Evolutionary conservation across 1,140 invertebrate species (phyloP).

Genomic region (Sitobion miscanthi): DNA sequence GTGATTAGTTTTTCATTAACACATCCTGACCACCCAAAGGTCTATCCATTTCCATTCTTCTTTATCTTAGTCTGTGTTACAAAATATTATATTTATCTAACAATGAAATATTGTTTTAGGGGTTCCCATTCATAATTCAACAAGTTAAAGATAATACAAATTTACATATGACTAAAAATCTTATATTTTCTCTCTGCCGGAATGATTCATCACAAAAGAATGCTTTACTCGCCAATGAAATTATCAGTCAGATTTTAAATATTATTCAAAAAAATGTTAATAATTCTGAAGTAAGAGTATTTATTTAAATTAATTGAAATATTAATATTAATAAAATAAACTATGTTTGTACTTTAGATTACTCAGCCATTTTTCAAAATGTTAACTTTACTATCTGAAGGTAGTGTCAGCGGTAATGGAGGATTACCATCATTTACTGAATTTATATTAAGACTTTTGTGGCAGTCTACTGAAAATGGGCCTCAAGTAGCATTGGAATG

Average conservation of each 20-base stretch:
- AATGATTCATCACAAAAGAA: conserved; percentile 69
- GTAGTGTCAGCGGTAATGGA: conserved; percentile 62
- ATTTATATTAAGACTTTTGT: conserved; percentile 82
- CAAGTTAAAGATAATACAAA: conserved; percentile 93
- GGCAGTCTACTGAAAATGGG: conserved; percentile 89
- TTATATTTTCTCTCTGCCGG: conserved; percentile 88
- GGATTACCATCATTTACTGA: conserved; percentile 89
- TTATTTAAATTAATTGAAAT: conserved; percentile 9
- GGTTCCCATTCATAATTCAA: conserved; percentile 91
- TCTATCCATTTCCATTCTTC: not conserved
- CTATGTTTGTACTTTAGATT: conserved; percentile 62
- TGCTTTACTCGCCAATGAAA: conserved; percentile 82
- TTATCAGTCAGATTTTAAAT: conserved; percentile 87
- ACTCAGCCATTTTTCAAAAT: conserved; percentile 92
- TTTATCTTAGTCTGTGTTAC: not conserved
- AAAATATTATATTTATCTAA: not conserved
- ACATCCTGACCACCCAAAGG: not conserved
- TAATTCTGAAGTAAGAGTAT: conserved; percentile 69
- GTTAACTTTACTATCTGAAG: conserved; percentile 79
- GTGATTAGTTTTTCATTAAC: not conserved
- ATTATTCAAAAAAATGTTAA: conserved; percentile 83
- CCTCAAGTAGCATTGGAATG: conserved; percentile 91
- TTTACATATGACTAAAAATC: conserved; percentile 86
- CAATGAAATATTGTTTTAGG: conserved; percentile 65
- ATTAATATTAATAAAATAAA: not conserved